A percentile compares a stretch with the other conserved stretches of the same genome.
phyloP scores from a whole-genome alignment of 2,888 invertebrate genomes.

The Sinhomidia bicolor region DNA sequence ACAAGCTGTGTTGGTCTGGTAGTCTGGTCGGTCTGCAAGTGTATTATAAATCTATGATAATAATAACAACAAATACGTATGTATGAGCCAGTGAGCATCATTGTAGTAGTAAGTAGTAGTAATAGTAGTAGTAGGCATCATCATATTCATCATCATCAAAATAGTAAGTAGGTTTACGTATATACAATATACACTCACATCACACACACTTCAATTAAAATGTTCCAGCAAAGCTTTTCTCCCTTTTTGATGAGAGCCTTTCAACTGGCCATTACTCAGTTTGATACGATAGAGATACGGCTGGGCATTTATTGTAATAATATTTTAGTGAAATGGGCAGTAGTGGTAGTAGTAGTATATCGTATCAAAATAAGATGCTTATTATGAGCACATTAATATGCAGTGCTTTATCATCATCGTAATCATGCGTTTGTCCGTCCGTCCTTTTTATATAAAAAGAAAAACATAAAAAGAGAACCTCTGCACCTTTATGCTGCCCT shows the following conservation, averaged over 20 bases:
- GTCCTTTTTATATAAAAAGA: conserved; percentile 8
- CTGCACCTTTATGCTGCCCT: background rate
- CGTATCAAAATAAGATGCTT: conserved; percentile 9
- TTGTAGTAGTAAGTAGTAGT: background rate
- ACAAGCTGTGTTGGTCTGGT: background rate
- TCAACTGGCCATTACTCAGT: conserved; percentile 68
- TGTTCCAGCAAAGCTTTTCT: conserved; percentile 66
- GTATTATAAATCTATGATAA: too few species aligned
- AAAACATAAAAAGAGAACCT: background rate
- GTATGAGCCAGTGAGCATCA: conserved; percentile 38
- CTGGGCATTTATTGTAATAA: conserved; percentile 3
- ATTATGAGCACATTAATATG: conserved; percentile 40
- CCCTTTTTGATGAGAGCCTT: conserved; percentile 70
- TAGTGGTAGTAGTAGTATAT: background rate
- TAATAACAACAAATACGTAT: too few species aligned
- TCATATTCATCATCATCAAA: conserved; percentile 7
- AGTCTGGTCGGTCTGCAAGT: background rate
- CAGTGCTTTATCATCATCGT: conserved; percentile 58
- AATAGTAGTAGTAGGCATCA: background rate
- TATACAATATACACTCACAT: background rate
- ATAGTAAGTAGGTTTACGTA: background rate
- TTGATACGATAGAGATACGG: conserved; percentile 37
- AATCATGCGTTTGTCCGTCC: conserved; percentile 34
- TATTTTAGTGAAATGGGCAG: background rate
- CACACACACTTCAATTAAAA: conserved; percentile 66